Conservation (phyloP, 2,888 invertebrate genomes). For the Euclidia mi region DNA sequence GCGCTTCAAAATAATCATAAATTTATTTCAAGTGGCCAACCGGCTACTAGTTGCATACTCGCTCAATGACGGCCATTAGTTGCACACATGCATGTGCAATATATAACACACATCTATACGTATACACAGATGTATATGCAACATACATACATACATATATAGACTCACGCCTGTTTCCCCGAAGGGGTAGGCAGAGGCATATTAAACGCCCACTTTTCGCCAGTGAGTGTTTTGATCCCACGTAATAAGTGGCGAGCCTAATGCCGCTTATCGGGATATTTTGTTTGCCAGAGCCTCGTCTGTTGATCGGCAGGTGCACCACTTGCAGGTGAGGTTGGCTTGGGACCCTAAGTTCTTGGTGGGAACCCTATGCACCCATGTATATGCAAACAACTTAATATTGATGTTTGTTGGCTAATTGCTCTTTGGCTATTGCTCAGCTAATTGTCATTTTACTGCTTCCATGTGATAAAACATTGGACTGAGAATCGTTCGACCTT, state of each 20-base stretch:
- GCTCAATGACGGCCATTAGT: conserved; percentile 65
- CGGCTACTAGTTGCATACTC: conserved; percentile 58
- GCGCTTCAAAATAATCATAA: conserved; percentile 82
- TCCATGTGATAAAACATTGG: conserved; percentile 15
- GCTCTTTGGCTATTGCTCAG: conserved; percentile 9
- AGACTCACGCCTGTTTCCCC: too few relatives aligned
- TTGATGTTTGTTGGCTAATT: conserved; percentile 10
- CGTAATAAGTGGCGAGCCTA: too few relatives aligned
- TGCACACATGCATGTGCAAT: conserved; percentile 38
- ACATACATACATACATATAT: not conserved
- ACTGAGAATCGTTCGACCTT: conserved; percentile 9
- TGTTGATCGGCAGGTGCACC: too few relatives aligned
- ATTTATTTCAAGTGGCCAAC: conserved; percentile 76
- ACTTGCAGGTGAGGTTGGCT: too few relatives aligned
- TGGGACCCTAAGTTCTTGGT: too few relatives aligned
- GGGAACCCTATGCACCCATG: too few relatives aligned
- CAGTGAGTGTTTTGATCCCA: too few relatives aligned
- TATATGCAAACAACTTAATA: conserved; percentile 2
- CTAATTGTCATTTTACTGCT: conserved; percentile 17
- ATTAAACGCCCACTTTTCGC: too few relatives aligned
- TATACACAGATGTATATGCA: not conserved
- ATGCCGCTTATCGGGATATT: too few relatives aligned
- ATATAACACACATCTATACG: conserved; percentile 15
- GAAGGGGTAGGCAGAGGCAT: too few relatives aligned
- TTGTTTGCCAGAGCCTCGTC: too few relatives aligned